These are phyloP conservation scores for Lacanobia wlatinum DNA, from an alignment of 2,888 invertebrate genomes.

Conservation along the genomic window DNA sequence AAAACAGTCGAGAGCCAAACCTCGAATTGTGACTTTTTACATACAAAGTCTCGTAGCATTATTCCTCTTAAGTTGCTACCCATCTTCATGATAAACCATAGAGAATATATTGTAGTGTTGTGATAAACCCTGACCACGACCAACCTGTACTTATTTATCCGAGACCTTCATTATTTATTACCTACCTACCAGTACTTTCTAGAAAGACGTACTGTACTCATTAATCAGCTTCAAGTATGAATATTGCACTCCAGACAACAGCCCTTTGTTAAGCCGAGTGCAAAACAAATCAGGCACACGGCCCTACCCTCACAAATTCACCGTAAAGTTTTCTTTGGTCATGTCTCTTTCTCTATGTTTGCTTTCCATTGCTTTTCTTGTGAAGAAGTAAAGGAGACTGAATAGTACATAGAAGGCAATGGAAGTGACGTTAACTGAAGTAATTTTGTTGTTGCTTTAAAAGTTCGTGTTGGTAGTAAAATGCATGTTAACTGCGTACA, in stretches of 20 bases:
- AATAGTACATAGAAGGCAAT: slow-evolving; percentile 3
- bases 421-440: background rate
- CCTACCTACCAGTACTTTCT: slow-evolving; percentile 10
- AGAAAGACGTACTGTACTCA: slow-evolving; percentile 21
- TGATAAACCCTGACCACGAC: slow-evolving; percentile 8
- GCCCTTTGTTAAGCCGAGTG: slow-evolving; percentile 66
- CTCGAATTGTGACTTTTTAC: no score
- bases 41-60: no score
- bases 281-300: slow-evolving; percentile 73
- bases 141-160: background rate
- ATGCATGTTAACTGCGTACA: slow-evolving; percentile 1
- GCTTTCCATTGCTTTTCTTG: slow-evolving; percentile 44
- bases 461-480: slow-evolving; percentile 7
- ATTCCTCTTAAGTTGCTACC: no score
- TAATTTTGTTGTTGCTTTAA: background rate
- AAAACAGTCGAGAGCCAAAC: no score
- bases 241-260: slow-evolving; percentile 34
- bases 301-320: slow-evolving; percentile 58
- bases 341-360: background rate
- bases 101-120: no score
- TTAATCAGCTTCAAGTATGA: slow-evolving; percentile 19
- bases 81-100: no score
- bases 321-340: background rate
- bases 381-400: background rate
- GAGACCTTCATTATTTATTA: background rate